Evolutionary conservation across 2,797 vertebrate species (phyloP).

Genomic region (Hoplostethus atlanticus): DNA sequence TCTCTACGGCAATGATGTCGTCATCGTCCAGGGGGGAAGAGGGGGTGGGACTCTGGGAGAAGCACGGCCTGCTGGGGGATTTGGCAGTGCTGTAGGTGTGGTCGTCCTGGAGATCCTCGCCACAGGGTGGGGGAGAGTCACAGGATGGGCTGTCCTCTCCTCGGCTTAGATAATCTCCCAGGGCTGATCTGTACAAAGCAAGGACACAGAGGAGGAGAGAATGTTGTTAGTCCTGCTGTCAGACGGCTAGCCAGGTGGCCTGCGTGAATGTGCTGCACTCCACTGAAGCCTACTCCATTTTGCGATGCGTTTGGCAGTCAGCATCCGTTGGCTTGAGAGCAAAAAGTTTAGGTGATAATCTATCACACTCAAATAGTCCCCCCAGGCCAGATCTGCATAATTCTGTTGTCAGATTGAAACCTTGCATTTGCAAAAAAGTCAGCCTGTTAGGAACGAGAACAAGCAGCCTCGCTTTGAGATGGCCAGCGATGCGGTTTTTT

Average conservation of each 20-base stretch:
- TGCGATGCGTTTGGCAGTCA: slow-evolving; percentile 21
- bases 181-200: slow-evolving; percentile 86
- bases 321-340: slow-evolving; percentile 21
- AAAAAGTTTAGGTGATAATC: slow-evolving; percentile 54
- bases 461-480: slow-evolving; percentile 48
- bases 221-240: slow-evolving; percentile 48
- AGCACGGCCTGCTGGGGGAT: slow-evolving; percentile 87
- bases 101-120: slow-evolving; percentile 95
- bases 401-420: slow-evolving; percentile 53
- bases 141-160: slow-evolving; percentile 90
- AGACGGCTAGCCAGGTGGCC: slow-evolving; percentile 42
- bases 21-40: slow-evolving; percentile 87
- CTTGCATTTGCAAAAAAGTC: slow-evolving; percentile 29
- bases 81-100: slow-evolving; percentile 97
- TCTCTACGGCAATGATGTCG: slow-evolving; percentile 86
- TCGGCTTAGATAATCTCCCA: slow-evolving; percentile 89
- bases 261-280: slow-evolving; percentile 19
- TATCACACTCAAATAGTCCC: slow-evolving; percentile 59
- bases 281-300: slow-evolving; percentile 25
- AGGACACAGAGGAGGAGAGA: slow-evolving; percentile 43
- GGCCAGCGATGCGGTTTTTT: slow-evolving; percentile 55
- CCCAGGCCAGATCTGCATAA: slow-evolving; percentile 38
- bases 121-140: slow-evolving; percentile 90
- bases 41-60: slow-evolving; percentile 85
- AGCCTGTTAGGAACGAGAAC: slow-evolving; percentile 30